These are phyloP conservation scores for Agriotes lineatus DNA, from an alignment of 2,888 invertebrate genomes.

Conservation along the genomic window DNA sequence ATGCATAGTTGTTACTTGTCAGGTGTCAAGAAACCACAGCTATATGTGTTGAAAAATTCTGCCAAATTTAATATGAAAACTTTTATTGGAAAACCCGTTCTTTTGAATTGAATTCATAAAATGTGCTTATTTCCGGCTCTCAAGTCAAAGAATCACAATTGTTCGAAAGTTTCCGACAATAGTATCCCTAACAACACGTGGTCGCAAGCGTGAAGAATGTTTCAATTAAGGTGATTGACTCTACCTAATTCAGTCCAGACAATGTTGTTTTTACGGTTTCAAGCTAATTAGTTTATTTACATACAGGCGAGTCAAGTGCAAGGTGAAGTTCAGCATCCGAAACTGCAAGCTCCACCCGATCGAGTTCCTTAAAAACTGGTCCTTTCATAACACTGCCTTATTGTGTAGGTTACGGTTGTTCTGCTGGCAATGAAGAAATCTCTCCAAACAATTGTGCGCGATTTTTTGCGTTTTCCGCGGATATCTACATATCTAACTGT, in stretches of 20 bases:
- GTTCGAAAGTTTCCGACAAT: too few species aligned
- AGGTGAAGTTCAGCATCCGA: constrained; percentile 11
- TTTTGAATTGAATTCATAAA: too few species aligned
- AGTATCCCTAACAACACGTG: too few species aligned
- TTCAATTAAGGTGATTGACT: not conserved
- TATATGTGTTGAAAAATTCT: too few species aligned
- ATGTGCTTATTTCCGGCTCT: too few species aligned
- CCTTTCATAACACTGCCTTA: not conserved
- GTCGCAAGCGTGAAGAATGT: too few species aligned
- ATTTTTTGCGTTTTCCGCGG: not conserved
- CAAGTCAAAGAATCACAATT: too few species aligned
- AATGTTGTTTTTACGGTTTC: constrained; percentile 5
- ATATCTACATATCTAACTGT: not conserved
- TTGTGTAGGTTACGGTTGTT: not conserved
- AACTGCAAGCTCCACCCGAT: not conserved
- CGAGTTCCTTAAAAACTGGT: constrained; percentile 1
- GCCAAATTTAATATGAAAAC: too few species aligned
- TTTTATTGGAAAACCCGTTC: too few species aligned
- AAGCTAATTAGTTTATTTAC: constrained; percentile 13
- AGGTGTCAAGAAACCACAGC: too few species aligned
- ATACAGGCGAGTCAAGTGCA: constrained; percentile 12
- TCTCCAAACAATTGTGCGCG: not conserved
- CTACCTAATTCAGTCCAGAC: not conserved
- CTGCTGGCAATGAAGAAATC: not conserved
- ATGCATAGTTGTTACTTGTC: too few species aligned